Evolutionary conservation across 2,888 invertebrate genomes (phyloP), one percentile per base, ranked within the genome.

Genomic region (Eudemis profundana): DNA sequence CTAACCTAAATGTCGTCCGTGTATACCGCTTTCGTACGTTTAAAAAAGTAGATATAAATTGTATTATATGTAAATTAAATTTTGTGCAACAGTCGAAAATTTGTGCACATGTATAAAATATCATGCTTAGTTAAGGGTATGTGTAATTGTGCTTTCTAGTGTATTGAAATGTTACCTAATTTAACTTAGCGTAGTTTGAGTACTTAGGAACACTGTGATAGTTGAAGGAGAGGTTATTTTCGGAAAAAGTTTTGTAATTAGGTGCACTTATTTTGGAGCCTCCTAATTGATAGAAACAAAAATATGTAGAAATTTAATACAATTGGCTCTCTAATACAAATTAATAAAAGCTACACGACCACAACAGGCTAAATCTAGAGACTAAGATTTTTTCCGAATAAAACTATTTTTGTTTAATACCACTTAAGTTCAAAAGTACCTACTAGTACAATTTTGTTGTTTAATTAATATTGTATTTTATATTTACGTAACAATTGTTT

Each of bases 201-300:
- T 78, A 78, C 77, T 84, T 81, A 82, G 78, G 76, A 65, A 66
- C 80, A 80, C 89, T 89, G 89, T 89, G 89, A 89, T 89, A 89
- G 87, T 68, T 76, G 42, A 54, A 59, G 29, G 3, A 15, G 21
- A 59, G n/a, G 33, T 36, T 36, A 44, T 56, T 44, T 56, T 56
- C 29, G 42, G 56, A 56, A 56, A 56, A 44, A 19, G 17, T 19
- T 21, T 19, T 29, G 15, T 17, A 23, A 17, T 50, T 10, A 17
- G 1, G 0, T 27, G 1, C 23, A n/a, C 4, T 46, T n/a, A n/a
- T n/a, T n/a, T n/a, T n/a, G n/a, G n/a, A n/a, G n/a, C n/a, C n/a
- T n/a, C n/a, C n/a, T n/a, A n/a, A n/a, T n/a, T n/a, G n/a, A n/a
- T n/a, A n/a, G n/a, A n/a, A n/a, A 14, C 14, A 40, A 40, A 4